A percentile compares a stretch with the other conserved stretches of the same genome.
phyloP scores from a whole-genome alignment of 2,797 vertebrate genomes.

The Eupleurogrammus muticus region DNA sequence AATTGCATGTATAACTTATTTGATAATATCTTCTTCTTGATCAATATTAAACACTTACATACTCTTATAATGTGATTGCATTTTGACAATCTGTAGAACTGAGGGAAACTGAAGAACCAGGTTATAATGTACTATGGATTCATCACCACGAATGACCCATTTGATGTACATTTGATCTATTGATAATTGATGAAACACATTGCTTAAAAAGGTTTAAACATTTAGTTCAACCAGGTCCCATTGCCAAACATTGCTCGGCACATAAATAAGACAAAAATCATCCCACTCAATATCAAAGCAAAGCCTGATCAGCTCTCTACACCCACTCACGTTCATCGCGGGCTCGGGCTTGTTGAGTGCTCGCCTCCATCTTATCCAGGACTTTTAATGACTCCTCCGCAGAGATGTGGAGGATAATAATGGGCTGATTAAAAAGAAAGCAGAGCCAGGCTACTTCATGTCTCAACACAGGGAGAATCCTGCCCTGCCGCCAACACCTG shows the following conservation, averaged over 20 bases:
- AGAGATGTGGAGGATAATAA: slow-evolving; percentile 37
- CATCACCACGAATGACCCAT: background rate
- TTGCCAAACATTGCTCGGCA: slow-evolving; percentile 16
- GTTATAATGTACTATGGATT: background rate
- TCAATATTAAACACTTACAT: background rate
- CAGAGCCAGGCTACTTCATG: slow-evolving; percentile 43
- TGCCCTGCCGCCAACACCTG: slow-evolving; percentile 38
- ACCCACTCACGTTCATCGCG: slow-evolving; percentile 17
- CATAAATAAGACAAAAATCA: slow-evolving; percentile 25
- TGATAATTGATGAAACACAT: background rate
- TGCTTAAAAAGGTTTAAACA: background rate
- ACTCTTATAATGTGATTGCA: background rate
- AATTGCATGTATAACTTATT: too few relatives aligned
- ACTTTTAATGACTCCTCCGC: slow-evolving; percentile 38
- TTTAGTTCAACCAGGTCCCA: background rate
- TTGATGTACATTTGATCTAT: background rate
- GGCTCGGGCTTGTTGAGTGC: slow-evolving; percentile 39
- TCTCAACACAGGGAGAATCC: slow-evolving; percentile 43
- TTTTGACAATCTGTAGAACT: background rate
- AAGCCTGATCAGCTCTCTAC: slow-evolving; percentile 25
- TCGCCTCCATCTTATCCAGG: slow-evolving; percentile 25
- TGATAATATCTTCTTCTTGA: background rate
- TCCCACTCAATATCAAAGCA: slow-evolving; percentile 13
- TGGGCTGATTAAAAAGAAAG: slow-evolving; percentile 33
- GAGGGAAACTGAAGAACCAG: background rate